Conservation (phyloP, 1,140 invertebrate species). For the Drosophila pachea region DNA sequence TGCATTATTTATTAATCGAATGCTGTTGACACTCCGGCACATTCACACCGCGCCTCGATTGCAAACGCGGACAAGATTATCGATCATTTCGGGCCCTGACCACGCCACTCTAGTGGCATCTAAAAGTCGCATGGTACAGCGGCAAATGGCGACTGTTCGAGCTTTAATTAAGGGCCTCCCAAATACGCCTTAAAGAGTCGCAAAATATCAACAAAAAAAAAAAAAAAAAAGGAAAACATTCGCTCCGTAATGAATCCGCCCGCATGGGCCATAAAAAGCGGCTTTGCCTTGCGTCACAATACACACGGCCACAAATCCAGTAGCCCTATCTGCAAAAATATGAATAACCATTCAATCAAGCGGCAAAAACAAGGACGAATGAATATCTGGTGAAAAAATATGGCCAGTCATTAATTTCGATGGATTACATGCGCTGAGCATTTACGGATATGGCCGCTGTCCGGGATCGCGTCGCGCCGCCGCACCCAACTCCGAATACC, state of each 20-base stretch:
- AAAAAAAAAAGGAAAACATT: conserved; percentile 8
- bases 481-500: too few relatives aligned
- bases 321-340: conserved; percentile 46
- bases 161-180: too few relatives aligned
- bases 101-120: too few relatives aligned
- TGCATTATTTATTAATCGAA: conserved; percentile 67
- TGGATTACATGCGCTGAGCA: conserved; percentile 69
- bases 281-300: conserved; percentile 4
- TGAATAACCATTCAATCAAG: conserved; percentile 76
- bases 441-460: conserved; percentile 59
- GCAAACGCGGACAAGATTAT: conserved; percentile 10
- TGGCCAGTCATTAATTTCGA: conserved; percentile 73
- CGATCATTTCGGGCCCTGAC: background rate
- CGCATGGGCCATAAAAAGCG: conserved; percentile 41
- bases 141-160: too few relatives aligned
- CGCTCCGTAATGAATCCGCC: conserved; percentile 30
- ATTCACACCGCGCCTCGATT: conserved; percentile 6
- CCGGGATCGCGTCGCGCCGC: conserved; percentile 28
- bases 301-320: conserved; percentile 38
- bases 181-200: conserved; percentile 9
- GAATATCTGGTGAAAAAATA: conserved; percentile 45
- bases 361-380: conserved; percentile 26
- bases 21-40: conserved; percentile 47
- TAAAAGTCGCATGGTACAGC: too few relatives aligned
- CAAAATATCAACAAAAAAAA: too few relatives aligned